Percentiles rank a stretch among this genome's conserved stretches.
Conservation (phyloP, 92 coral and sea anemone species). For the Palythoa heliodiscus region DNA sequence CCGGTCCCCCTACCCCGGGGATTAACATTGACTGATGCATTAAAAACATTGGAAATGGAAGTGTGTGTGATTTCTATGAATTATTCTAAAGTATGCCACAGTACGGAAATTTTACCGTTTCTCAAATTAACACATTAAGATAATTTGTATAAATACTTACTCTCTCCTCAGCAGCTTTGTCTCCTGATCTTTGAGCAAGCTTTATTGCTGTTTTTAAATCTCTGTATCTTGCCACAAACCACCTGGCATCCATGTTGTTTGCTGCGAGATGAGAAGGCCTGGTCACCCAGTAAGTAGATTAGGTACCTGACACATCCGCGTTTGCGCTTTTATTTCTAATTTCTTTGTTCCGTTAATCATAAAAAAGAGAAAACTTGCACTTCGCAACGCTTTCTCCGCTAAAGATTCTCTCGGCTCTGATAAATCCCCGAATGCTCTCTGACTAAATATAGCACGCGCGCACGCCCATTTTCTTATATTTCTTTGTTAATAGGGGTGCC, state of each 20-base stretch:
- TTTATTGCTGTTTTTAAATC: not conserved
- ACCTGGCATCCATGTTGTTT: not conserved
- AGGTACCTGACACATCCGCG: not conserved
- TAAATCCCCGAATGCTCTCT: slow-evolving; percentile 1
- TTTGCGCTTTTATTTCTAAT: not conserved
- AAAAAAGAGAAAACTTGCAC: not conserved
- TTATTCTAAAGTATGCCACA: too few relatives aligned
- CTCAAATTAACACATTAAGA: not conserved
- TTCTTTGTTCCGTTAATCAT: not conserved
- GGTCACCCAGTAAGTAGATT: not conserved
- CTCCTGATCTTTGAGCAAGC: slow-evolving; percentile 6
- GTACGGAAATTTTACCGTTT: not conserved
- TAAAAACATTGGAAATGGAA: too few relatives aligned
- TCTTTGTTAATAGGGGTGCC: not conserved
- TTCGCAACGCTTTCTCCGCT: not conserved
- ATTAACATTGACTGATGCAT: too few relatives aligned
- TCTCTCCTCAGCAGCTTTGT: slow-evolving; percentile 20
- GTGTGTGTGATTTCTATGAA: too few relatives aligned
- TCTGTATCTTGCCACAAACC: slow-evolving; percentile 5
- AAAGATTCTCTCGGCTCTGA: not conserved
- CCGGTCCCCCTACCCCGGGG: too few relatives aligned
- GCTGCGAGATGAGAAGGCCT: not conserved
- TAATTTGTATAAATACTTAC: not conserved
- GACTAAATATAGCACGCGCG: not conserved
- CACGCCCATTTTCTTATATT: not conserved